These are phyloP conservation scores for Pristionchus arcanus DNA, from an alignment of 2,888 invertebrate species.

Conservation along the genomic window DNA sequence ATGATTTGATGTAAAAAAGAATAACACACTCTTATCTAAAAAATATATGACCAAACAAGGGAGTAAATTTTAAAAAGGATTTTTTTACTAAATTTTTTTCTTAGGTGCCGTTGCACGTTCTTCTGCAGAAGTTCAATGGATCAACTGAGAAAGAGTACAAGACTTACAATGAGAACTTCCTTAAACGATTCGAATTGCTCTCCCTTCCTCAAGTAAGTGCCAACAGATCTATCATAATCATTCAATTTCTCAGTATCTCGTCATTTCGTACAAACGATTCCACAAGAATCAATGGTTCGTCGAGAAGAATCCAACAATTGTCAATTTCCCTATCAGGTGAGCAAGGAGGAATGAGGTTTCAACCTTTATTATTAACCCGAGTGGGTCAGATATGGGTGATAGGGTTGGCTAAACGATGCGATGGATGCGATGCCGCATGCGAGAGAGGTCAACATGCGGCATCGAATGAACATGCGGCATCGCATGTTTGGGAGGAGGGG, in stretches of 20 bases:
- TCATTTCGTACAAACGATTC: slow-evolving; percentile 96
- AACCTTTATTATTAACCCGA: not conserved
- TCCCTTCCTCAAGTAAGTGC: slow-evolving; percentile 82
- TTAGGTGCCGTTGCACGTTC: slow-evolving; percentile 90
- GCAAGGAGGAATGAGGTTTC: no score
- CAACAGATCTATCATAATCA: not conserved
- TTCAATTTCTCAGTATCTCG: slow-evolving; percentile 80
- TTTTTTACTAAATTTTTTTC: not conserved
- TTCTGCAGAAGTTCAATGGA: slow-evolving; percentile 97
- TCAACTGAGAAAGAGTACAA: slow-evolving; percentile 96
- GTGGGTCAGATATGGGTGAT: not conserved
- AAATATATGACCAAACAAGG: not conserved
- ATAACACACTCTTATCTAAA: no score
- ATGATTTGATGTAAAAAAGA: no score
- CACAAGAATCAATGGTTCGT: slow-evolving; percentile 98
- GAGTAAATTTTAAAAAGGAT: slow-evolving; percentile 82
- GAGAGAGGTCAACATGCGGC: no score
- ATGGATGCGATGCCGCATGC: no score
- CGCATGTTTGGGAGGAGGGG: no score
- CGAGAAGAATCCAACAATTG: slow-evolving; percentile 99
- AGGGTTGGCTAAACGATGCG: no score
- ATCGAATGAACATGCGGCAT: no score
- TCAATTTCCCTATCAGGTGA: slow-evolving; percentile 98
- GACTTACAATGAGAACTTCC: slow-evolving; percentile 97
- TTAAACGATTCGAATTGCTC: slow-evolving; percentile 96